phyloP scores from a whole-genome alignment of 2,888 invertebrate species.

The Elysia crispata region DNA sequence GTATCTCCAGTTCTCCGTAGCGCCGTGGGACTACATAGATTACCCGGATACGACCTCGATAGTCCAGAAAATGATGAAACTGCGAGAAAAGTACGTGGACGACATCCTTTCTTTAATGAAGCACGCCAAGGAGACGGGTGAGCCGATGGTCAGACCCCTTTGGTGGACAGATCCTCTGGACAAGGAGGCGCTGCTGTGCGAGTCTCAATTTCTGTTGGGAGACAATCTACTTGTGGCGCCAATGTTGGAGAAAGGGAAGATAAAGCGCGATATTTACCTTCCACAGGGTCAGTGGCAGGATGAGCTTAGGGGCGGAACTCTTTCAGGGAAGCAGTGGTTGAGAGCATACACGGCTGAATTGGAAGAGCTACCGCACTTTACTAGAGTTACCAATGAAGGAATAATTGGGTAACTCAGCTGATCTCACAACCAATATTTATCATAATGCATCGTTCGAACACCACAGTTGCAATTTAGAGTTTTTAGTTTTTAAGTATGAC shows the following conservation, averaged over 20 bases:
- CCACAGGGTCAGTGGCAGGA: constrained; percentile 64
- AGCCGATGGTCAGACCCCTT: constrained; percentile 93
- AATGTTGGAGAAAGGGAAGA: constrained; percentile 68
- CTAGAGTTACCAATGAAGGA: constrained; percentile 24
- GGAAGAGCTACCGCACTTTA: constrained; percentile 64
- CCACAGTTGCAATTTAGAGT: too few relatives aligned
- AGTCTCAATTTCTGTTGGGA: constrained; percentile 80
- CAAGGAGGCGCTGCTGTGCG: constrained; percentile 86
- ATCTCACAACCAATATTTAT: not conserved
- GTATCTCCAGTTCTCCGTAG: constrained; percentile 88
- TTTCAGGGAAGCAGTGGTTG: constrained; percentile 58
- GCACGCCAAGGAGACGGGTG: constrained; percentile 69
- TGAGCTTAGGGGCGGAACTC: constrained; percentile 43
- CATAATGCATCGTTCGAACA: too few relatives aligned
- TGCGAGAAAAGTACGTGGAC: constrained; percentile 63
- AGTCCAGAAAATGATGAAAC: constrained; percentile 57
- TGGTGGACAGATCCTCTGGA: constrained; percentile 93
- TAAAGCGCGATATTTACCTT: constrained; percentile 69
- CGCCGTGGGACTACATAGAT: constrained; percentile 78
- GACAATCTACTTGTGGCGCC: constrained; percentile 74
- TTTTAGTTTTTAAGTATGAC: too few relatives aligned
- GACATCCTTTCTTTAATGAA: constrained; percentile 63
- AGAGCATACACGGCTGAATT: constrained; percentile 57
- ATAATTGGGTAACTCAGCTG: not conserved
- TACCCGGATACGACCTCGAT: constrained; percentile 57